Evolutionary conservation across 2,113 vertebrate genomes (phyloP), one percentile per base, ranked within the genome.

Genomic region (Chionis minor): DNA sequence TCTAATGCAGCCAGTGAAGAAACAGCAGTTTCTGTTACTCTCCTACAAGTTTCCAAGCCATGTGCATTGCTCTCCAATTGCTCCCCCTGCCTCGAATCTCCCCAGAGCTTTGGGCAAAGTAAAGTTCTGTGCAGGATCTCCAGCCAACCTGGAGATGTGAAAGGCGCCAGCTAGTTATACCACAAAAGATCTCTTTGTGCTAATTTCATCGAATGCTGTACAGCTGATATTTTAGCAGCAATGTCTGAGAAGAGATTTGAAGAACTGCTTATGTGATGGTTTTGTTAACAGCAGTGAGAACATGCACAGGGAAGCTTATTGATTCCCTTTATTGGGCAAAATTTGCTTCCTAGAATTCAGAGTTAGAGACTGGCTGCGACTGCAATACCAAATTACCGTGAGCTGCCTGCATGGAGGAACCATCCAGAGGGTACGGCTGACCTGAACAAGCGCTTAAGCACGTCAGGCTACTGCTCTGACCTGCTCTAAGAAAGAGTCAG

Each of bases 231-330:
- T 92, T 88, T 33, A 73, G 61, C 69, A 96, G 77, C 69, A 35
- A 7, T 30, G 40, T 40, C 81, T 75, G 81, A 87, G 62, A 56
- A 81, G 71, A 52, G 42, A 79, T 81, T 95, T 74, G 84, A 84
- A 90, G 89, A 82, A 80, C 33, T 87, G 95, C 93, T 95, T 93
- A 95, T 92, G 83, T 88, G 94, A 91, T 89, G 56, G 85, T 85
- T 97, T 96, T 96, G 92, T 97, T 96, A 96, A 95, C 82, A 82
- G 65, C 27, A 0, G 35, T 14, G 66, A 91, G 94, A 95, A 91
- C 85, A 83, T 59, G 92, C 93, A 74, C 81, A 56, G 56, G 32
- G 91, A 85, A 79, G 59, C 38, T 85, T 81, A 97, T 94, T 44
- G 71, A 97, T 97, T 86, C 67, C 80, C 58, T 95, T 93, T 93